These are phyloP conservation scores for Sylvia borin DNA, from an alignment of 2,797 vertebrate genomes.

Conservation along the genomic window DNA sequence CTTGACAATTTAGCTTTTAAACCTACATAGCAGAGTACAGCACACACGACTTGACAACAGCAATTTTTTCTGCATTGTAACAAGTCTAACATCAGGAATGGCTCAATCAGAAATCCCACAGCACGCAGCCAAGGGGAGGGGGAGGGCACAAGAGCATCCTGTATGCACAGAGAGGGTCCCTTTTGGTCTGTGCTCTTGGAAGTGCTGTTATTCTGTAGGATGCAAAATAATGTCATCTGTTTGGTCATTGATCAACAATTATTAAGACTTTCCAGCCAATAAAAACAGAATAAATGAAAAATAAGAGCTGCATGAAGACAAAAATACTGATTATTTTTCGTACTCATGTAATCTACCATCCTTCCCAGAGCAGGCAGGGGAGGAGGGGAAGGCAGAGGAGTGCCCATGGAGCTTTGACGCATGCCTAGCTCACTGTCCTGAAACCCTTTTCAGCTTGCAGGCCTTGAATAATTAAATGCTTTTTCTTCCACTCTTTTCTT, in stretches of 20 bases:
- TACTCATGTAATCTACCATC: background rate
- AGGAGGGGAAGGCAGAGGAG: background rate
- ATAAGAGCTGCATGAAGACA: background rate
- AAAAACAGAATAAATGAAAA: background rate
- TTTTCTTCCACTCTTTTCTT: background rate
- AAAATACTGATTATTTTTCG: background rate
- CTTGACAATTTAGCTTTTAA: background rate
- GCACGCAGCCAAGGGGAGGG: background rate
- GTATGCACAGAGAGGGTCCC: background rate
- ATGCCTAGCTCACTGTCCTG: background rate
- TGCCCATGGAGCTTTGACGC: background rate
- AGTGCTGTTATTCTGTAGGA: background rate
- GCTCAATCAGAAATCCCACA: background rate
- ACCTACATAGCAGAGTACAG: background rate
- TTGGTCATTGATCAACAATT: background rate
- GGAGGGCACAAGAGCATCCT: background rate
- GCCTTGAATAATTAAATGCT: constrained; percentile 62
- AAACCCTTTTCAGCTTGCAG: constrained; percentile 27
- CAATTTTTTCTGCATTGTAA: background rate
- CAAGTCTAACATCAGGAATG: background rate
- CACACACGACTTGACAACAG: background rate
- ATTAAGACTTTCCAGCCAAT: constrained; percentile 13
- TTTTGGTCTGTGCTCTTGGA: background rate
- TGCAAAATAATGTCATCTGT: background rate
- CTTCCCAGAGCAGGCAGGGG: background rate